Conservation (phyloP, 1,140 invertebrate species). For the Andrena cerasifolii region DNA sequence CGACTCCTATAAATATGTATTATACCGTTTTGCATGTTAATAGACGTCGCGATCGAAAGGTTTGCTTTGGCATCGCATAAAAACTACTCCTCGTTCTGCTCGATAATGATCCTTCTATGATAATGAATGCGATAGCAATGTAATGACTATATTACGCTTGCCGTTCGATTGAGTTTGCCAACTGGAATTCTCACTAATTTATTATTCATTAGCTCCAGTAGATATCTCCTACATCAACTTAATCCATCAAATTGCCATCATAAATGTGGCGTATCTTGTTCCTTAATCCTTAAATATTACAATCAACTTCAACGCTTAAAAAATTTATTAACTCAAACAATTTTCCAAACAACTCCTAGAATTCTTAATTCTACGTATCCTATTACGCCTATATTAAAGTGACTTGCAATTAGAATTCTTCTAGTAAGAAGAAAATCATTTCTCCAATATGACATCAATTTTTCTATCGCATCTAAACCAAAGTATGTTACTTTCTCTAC, state of each 20-base stretch:
- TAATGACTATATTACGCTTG: constrained; percentile 24
- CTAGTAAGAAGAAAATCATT: too few species aligned
- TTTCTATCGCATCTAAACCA: neutral
- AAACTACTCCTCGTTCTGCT: constrained; percentile 27
- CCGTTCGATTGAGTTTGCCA: neutral
- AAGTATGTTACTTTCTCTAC: too few species aligned
- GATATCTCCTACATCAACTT: neutral
- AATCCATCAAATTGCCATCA: neutral
- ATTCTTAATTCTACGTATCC: too few species aligned
- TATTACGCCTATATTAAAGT: too few species aligned
- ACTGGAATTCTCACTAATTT: constrained; percentile 25
- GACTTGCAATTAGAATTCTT: too few species aligned
- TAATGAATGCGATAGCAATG: constrained; percentile 21
- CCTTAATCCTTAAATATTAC: too few species aligned
- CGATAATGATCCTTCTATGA: constrained; percentile 36
- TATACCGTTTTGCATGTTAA: constrained; percentile 13
- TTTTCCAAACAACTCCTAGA: too few species aligned
- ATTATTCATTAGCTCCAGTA: constrained; percentile 28
- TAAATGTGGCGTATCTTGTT: neutral
- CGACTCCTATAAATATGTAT: constrained; percentile 38
- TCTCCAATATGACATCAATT: neutral
- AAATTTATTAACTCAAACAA: too few species aligned
- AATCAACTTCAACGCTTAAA: too few species aligned
- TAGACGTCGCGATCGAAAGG: neutral
- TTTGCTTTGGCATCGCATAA: neutral